Percentiles rank a stretch among this genome's conserved stretches.
Conservation (phyloP, 2,113 vertebrate species). For the Tonatia bakeri region DNA sequence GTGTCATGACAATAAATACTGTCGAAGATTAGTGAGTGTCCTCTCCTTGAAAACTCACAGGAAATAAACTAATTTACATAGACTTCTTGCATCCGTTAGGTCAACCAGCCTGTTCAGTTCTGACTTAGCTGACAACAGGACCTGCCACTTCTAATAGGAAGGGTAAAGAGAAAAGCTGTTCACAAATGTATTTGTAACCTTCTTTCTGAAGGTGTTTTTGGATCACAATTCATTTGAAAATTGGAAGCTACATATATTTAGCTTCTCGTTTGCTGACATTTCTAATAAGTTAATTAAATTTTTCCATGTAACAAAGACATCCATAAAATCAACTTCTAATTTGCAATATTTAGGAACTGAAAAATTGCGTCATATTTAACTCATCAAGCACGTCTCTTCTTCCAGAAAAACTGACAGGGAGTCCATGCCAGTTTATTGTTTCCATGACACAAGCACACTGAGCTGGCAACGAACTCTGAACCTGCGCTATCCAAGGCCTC, state of each 20-base stretch:
- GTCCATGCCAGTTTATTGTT: not conserved
- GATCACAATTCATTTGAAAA: not conserved
- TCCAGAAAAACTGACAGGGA: not conserved
- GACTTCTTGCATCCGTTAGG: not conserved
- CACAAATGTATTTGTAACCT: not conserved
- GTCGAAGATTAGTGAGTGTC: not conserved
- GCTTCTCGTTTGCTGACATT: not conserved
- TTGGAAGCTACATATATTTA: not conserved
- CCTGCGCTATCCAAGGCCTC: not conserved
- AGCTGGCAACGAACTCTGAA: not conserved
- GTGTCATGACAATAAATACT: not conserved
- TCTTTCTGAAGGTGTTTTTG: not conserved
- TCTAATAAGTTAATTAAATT: not conserved
- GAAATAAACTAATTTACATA: not conserved
- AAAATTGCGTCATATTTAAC: not conserved
- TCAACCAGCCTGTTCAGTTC: not conserved
- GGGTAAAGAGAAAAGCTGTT: not conserved
- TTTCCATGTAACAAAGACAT: not conserved
- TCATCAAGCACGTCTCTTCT: not conserved
- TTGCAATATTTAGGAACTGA: not conserved
- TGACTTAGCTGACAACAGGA: not conserved
- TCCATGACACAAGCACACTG: not conserved
- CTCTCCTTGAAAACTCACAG: not conserved
- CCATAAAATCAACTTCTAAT: constrained; percentile 4
- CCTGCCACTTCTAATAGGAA: not conserved